Percentiles rank a stretch among this genome's conserved stretches.
phyloP scores from a whole-genome alignment of 1,140 invertebrate species.

The Cyphomyrmex costatus region DNA sequence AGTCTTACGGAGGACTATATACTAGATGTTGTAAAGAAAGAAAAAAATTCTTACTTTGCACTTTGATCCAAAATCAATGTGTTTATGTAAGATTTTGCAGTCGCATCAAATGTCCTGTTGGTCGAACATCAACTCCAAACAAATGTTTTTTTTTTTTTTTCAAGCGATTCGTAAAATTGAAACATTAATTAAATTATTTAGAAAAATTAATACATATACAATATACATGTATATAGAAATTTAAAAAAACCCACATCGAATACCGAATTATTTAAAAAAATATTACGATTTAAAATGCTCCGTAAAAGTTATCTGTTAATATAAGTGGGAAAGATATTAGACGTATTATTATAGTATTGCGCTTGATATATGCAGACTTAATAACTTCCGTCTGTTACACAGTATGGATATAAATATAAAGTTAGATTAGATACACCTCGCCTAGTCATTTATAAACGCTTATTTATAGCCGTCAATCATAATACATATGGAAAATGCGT shows the following conservation, averaged over 20 bases:
- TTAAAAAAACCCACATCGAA: not conserved
- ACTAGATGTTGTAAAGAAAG: slow-evolving; percentile 37
- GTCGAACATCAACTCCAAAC: not conserved
- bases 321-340: not conserved
- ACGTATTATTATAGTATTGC: slow-evolving; percentile 24
- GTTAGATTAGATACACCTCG: slow-evolving; percentile 59
- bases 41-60: slow-evolving; percentile 21
- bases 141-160: not conserved
- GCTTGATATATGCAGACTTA: slow-evolving; percentile 32
- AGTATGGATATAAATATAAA: slow-evolving; percentile 15
- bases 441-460: slow-evolving; percentile 45
- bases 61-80: not conserved
- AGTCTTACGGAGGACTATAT: slow-evolving; percentile 49
- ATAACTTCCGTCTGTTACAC: slow-evolving; percentile 52
- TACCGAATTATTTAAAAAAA: not conserved
- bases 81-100: not conserved
- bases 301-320: not conserved
- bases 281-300: not conserved
- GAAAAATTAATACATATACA: not conserved
- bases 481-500: slow-evolving; percentile 32
- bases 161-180: not conserved
- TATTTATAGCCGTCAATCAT: slow-evolving; percentile 60
- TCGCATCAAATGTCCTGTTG: not conserved
- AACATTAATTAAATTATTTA: not conserved
- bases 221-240: no score